phyloP scores from a whole-genome alignment of 2,113 vertebrate species.

The Hemiscyllium ocellatum region DNA sequence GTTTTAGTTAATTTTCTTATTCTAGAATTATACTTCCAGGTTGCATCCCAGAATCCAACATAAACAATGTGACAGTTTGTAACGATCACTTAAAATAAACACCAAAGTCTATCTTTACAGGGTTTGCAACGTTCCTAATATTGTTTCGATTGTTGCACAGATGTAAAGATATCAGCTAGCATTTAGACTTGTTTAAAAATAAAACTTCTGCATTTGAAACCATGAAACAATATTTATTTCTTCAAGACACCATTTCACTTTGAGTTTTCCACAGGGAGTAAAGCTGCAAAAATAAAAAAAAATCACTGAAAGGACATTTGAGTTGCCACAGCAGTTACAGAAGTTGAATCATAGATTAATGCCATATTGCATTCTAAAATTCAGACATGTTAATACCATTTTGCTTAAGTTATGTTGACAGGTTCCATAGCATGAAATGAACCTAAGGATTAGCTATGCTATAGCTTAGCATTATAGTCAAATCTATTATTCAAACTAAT shows the following conservation, averaged over 20 bases:
- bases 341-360: background rate
- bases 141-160: background rate
- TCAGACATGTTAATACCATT: background rate
- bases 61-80: background rate
- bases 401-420: background rate
- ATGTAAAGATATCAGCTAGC: background rate
- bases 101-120: background rate
- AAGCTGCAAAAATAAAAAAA: background rate
- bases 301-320: background rate
- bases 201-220: background rate
- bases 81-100: background rate
- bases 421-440: background rate
- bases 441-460: background rate
- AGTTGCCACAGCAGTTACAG: background rate
- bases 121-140: background rate
- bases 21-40: background rate
- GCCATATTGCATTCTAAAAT: background rate
- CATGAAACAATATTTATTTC: background rate
- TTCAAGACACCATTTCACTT: background rate
- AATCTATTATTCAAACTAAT: background rate
- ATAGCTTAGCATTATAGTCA: no score
- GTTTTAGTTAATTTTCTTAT: background rate
- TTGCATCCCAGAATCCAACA: background rate
- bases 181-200: background rate
- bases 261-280: background rate